Percentiles rank a stretch among this genome's conserved stretches.
Conservation (phyloP, 2,797 vertebrate species). For the Pampus argenteus region DNA sequence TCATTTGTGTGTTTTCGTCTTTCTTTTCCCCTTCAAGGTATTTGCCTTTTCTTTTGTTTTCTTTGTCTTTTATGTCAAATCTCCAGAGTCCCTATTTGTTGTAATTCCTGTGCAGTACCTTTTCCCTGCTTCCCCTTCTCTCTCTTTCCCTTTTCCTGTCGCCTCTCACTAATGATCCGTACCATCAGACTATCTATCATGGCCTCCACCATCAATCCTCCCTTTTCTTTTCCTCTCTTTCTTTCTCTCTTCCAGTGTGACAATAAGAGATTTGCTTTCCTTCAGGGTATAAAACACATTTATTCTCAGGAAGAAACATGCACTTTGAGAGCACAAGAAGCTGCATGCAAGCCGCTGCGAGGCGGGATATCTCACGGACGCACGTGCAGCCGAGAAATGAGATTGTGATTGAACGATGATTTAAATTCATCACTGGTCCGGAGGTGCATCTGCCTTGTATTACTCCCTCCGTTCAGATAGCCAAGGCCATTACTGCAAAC, state of each 20-base stretch:
- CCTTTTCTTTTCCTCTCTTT: not conserved
- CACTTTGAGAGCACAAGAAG: conserved; percentile 1
- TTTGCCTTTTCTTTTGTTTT: not conserved
- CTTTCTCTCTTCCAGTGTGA: not conserved
- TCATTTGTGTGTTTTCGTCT: conserved; percentile 17
- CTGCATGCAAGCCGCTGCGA: not conserved
- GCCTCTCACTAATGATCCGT: conserved; percentile 46
- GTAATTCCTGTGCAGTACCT: not conserved
- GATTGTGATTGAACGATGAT: conserved; percentile 28
- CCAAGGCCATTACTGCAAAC: conserved; percentile 25
- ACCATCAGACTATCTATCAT: conserved; percentile 20
- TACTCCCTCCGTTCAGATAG: conserved; percentile 24
- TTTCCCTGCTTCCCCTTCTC: not conserved
- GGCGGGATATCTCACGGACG: conserved; percentile 8
- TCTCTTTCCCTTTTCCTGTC: conserved; percentile 1
- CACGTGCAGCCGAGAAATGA: conserved; percentile 26
- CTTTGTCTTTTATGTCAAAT: not conserved
- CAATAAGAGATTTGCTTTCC: conserved; percentile 29
- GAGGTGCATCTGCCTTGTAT: conserved; percentile 23
- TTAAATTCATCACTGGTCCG: conserved; percentile 30
- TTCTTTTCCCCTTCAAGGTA: not conserved
- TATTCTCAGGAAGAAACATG: conserved; percentile 24
- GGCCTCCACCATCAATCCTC: conserved; percentile 6
- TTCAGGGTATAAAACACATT: conserved; percentile 32
- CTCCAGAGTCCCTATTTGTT: conserved; percentile 14